Base-by-base conservation (phyloP, 2,113 vertebrate genomes). In the Microtus oregoni region DNA sequence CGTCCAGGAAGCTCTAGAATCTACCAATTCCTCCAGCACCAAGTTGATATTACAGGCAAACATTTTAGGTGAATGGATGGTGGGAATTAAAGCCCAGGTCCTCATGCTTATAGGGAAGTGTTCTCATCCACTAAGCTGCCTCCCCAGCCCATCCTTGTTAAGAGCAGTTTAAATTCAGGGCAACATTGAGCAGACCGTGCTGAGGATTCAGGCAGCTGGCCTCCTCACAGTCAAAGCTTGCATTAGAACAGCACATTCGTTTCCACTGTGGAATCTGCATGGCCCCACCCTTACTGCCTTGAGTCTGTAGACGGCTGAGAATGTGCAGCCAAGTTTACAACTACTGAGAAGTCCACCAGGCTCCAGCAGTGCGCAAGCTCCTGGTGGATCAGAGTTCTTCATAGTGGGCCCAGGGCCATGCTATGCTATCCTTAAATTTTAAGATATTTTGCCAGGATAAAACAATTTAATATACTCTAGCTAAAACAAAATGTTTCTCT, bases 221-320 rank as follows among this genome's bases (percentile, higher is more conserved):
- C 65, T 32, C 50, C 26, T 8, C 11, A 6, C 14, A 14, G 3
- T 13, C 11, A 35, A 1, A 44, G 13, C 19, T 55, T 1, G 3
- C 20, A 20, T 28, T 17, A n/a, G 15, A 47, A 15, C 0, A 11
- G 44, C 44, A 1, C 14, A 4, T 88, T 78, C 50, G 4, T 24
- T 50, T 38, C 30, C 50, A 1, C 47, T 4, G 9, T 44, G 26
- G 38, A 85, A 1, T 19, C 38, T 47, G 47, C 11, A n/a, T 0
- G 28, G 19, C 14, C 13, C 4, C 2, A 2, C 38, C 14, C 4
- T 73, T 78, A 7, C 38, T 24, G 4, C 32, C 38, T 52, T 3
- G 11, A 7, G n/a, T 22, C 6, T 9, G 1, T 28, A 44, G 77
- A 19, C 24, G 47, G 28, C 17, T 28, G 67, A 20, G 3, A 35